phyloP scores from a whole-genome alignment of 2,113 vertebrate species.

The Sarotherodon lohbergeri region DNA sequence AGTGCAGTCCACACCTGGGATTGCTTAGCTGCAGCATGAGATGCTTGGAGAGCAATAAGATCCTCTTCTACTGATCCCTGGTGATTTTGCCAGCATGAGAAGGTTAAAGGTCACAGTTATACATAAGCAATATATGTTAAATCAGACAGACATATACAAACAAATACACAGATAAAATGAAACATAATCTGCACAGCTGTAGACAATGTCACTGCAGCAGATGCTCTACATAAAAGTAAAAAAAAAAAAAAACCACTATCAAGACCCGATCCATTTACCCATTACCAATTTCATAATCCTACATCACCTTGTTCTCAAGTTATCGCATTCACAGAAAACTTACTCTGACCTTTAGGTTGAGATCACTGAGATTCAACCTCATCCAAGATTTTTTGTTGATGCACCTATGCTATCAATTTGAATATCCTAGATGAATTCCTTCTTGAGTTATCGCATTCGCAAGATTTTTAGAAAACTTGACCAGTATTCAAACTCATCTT shows the following conservation, averaged over 20 bases:
- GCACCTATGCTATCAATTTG: not conserved
- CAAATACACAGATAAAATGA: not conserved
- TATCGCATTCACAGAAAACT: not conserved
- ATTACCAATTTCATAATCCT: not conserved
- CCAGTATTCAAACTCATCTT: not conserved
- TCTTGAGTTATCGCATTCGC: not conserved
- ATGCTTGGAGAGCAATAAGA: constrained; percentile 64
- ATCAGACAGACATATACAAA: not conserved
- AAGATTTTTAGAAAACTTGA: not conserved
- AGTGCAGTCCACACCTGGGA: constrained; percentile 75
- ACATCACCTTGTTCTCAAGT: not conserved
- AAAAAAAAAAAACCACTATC: not conserved
- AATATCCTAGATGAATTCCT: not conserved
- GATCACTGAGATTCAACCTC: not conserved
- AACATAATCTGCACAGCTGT: not conserved
- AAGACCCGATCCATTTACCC: not conserved
- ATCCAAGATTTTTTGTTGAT: not conserved
- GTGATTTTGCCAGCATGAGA: constrained; percentile 46
- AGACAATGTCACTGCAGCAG: not conserved
- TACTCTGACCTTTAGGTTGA: not conserved
- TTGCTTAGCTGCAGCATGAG: constrained; percentile 66
- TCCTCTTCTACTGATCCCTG: constrained; percentile 79
- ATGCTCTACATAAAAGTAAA: not conserved
- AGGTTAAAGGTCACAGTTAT: constrained; percentile 64
- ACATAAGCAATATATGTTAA: constrained; percentile 5